Percentiles rank a stretch among this genome's conserved stretches.
Conservation (phyloP, 1,140 invertebrate species). For the Leguminivora glycinivorella region DNA sequence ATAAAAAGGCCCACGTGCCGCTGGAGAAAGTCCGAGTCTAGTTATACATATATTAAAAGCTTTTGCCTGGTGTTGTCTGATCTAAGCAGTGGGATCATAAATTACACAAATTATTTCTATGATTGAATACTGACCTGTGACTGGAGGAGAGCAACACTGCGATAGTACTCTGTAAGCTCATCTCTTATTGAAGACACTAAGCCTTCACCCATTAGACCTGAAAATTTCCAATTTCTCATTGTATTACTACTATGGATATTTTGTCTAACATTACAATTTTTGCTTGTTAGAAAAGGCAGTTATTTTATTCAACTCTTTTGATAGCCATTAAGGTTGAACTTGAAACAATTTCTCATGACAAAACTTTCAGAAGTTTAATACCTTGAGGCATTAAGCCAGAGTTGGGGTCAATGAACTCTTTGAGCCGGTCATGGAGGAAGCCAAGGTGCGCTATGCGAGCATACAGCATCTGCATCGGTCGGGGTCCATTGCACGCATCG, state of each 20-base stretch:
- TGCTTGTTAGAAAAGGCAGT: no score
- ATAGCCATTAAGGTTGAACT: no score
- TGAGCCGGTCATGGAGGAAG: conserved; percentile 90
- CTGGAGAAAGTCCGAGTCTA: no score
- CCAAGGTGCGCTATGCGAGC: conserved; percentile 91
- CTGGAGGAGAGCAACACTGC: conserved; percentile 92
- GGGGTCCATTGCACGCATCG: conserved; percentile 43
- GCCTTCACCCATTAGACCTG: conserved; percentile 90
- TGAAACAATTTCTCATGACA: no score
- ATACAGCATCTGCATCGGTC: conserved; percentile 80
- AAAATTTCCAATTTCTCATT: conserved; percentile 40
- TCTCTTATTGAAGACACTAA: conserved; percentile 91
- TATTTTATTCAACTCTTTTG: no score
- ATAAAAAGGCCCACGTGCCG: no score
- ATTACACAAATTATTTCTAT: no score
- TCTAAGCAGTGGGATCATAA: no score
- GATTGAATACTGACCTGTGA: conserved; percentile 87
- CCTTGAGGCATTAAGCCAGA: conserved; percentile 80
- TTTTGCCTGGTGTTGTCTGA: no score
- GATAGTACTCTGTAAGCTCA: conserved; percentile 93
- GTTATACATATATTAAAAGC: no score
- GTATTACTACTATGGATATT: no score
- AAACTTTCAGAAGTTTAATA: conserved; percentile 31
- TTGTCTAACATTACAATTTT: no score
- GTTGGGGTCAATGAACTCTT: conserved; percentile 84